A percentile compares a stretch with the other conserved stretches of the same genome.
These are phyloP conservation scores for Actinernus sp. DNA, from an alignment of 92 coral and sea anemone species.

Conservation along the genomic window DNA sequence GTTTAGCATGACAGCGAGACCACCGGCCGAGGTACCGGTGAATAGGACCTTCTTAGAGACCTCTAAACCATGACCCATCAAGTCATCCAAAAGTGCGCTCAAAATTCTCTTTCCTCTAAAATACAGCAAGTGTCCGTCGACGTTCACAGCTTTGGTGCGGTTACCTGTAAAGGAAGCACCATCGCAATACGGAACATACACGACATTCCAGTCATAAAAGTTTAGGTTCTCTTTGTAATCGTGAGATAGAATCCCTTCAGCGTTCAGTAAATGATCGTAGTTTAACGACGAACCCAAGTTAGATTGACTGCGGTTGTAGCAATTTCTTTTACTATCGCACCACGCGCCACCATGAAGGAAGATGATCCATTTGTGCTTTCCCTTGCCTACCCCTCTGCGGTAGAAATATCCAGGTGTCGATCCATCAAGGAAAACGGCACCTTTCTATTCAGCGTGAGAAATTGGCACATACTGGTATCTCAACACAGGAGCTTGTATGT, in stretches of 20 bases:
- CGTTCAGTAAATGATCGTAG: conserved; percentile 34
- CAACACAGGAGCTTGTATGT: not conserved
- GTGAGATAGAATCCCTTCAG: conserved; percentile 78
- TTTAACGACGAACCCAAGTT: conserved; percentile 73
- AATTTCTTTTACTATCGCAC: conserved; percentile 78
- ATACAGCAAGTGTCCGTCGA: conserved; percentile 65
- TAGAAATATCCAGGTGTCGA: conserved; percentile 82
- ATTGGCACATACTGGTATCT: conserved; percentile 48
- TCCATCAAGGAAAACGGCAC: conserved; percentile 95
- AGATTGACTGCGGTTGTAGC: conserved; percentile 73
- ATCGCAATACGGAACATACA: conserved; percentile 92
- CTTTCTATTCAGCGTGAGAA: conserved; percentile 49
- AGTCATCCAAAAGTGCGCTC: conserved; percentile 74
- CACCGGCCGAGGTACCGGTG: conserved; percentile 97
- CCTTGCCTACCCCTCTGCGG: conserved; percentile 56
- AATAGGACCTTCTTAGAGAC: conserved; percentile 69
- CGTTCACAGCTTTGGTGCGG: conserved; percentile 74
- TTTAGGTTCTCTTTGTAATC: conserved; percentile 53
- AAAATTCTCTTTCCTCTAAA: conserved; percentile 90
- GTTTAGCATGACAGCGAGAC: conserved; percentile 89
- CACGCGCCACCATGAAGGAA: conserved; percentile 96
- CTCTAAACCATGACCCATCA: conserved; percentile 52
- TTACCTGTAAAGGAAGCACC: conserved; percentile 96
- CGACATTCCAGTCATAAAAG: conserved; percentile 95
- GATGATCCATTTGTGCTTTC: conserved; percentile 70